These are phyloP conservation scores for Talpa occidentalis DNA, from an alignment of 2,113 vertebrate species.

Conservation along the genomic window DNA sequence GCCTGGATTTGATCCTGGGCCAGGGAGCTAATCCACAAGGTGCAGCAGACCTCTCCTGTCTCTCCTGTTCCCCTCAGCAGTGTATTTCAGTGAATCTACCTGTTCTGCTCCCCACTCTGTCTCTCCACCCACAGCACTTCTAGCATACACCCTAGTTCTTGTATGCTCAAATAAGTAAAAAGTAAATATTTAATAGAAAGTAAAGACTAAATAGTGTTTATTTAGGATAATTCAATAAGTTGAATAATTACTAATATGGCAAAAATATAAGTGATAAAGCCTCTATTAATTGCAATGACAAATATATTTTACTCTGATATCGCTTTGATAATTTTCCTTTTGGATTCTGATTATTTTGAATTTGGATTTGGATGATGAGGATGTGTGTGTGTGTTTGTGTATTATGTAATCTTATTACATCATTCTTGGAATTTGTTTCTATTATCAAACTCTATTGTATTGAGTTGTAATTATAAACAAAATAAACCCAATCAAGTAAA, in stretches of 20 bases:
- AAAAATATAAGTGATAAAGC: constrained; percentile 29
- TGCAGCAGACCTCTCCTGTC: too few species aligned
- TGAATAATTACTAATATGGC: constrained; percentile 7
- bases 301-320: background rate
- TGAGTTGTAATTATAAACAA: constrained; percentile 17
- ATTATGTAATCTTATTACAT: background rate
- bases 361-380: background rate
- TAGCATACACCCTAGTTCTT: too few species aligned
- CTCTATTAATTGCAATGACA: background rate
- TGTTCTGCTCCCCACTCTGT: too few species aligned
- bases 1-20: too few species aligned
- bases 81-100: too few species aligned
- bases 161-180: too few species aligned
- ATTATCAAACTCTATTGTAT: background rate
- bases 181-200: too few species aligned
- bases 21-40: too few species aligned
- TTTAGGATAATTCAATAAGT: background rate
- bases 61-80: too few species aligned
- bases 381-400: background rate
- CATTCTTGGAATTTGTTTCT: constrained; percentile 40
- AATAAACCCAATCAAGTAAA: background rate
- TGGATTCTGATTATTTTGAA: constrained; percentile 37
- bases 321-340: constrained; percentile 37
- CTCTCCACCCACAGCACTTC: too few species aligned
- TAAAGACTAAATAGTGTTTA: constrained; percentile 30